Base-by-base conservation (phyloP, 1,140 invertebrate species). In the Neotoxoptera formosana region DNA sequence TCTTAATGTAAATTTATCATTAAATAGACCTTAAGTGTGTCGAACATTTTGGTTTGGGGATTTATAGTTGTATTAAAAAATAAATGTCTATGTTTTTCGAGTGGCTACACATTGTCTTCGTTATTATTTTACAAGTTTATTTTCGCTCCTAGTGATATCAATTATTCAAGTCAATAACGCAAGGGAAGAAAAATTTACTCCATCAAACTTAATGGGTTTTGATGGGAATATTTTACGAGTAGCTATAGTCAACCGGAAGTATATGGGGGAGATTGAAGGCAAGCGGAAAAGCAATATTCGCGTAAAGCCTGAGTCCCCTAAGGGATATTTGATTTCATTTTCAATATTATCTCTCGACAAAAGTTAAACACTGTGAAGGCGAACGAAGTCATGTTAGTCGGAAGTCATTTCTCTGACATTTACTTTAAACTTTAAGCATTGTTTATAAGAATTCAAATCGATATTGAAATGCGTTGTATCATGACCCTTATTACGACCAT, bases 251-350 rank as follows among this genome's bases (percentile, higher is more conserved):
- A 90, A 36, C 36, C 56, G 89, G 56, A 67, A 90, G 51, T 20
- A 30, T 56, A 30, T 56, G 34, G 20, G 51, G 51, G 88, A 56
- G 51, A 53, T 89, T 89, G 51, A 56, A 89, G 34, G 53, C 23
- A 7, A 56, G 53, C 14, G 36, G 23, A 90, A 90, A 90, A 90
- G 53, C 89, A 67, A 90, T 90, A 90, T 90, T 90, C 89, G 89
- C 53, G 36, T 90, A 60, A 45, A 90, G 23, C n/a, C n/a, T 2
- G 23, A 45, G 36, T 67, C 53, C 89, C 89, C 14, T 30, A 90
- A 56, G 34, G 88, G 88, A 89, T 89, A 89, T 90, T 90, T 90
- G 89, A 90, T 90, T 90, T 90, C 25, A 90, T 90, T 90, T 90
- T 90, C 89, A 90, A 60, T 90, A 67, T 90, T 90, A 90, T 90